Evolutionary conservation across 92 coral and sea anemone species (phyloP), one percentile per base, ranked within the genome.

Genomic region (Micromussa lordhowensis): DNA sequence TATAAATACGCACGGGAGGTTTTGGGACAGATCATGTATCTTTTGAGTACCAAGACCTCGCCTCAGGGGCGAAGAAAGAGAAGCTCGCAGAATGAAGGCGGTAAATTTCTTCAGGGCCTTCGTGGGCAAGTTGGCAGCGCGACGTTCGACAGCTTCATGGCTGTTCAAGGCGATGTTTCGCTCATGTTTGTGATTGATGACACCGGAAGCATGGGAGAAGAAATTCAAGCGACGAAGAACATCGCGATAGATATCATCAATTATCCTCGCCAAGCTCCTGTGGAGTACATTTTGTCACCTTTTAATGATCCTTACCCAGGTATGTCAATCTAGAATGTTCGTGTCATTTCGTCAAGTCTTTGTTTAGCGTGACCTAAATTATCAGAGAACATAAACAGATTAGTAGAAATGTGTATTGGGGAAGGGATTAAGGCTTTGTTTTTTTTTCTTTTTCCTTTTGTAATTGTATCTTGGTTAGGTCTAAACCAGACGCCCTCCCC

Each of bases 161-260:
- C 95, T 36, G 93, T 96, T 16, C 94, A 93, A 76, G 99, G 99
- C 24, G 98, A 96, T 70, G 99, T 95, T 29, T 95, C 99, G 0
- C 85, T 96, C 44, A 94, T 94, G 96, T 96, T 96, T 88, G 99
- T 94, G 18, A 97, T 97, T 44, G 99, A 97, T 77, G 90, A 97
- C 16, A 97, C 98, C 17, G 99, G 98, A 35, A 97, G 99, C 64
- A 97, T 97, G 99, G 22, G 77, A 0, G 90, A 86, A 0, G 99
- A 97, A 22, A 97, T 97, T 21, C 88, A 87, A 1, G 92, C 94
- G 12, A 96, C 98, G 8, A 95, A 94, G 82, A 92, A 91, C 54
- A 92, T 96, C 21, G 98, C 98, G 11, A 85, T 90, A 24, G 99
- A 95, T 51, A 95, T 96, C 57, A 82, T 97, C 18, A 91, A 90